These are phyloP conservation scores for Anas acuta DNA, from an alignment of 2,797 vertebrate genomes.

Conservation along the genomic window DNA sequence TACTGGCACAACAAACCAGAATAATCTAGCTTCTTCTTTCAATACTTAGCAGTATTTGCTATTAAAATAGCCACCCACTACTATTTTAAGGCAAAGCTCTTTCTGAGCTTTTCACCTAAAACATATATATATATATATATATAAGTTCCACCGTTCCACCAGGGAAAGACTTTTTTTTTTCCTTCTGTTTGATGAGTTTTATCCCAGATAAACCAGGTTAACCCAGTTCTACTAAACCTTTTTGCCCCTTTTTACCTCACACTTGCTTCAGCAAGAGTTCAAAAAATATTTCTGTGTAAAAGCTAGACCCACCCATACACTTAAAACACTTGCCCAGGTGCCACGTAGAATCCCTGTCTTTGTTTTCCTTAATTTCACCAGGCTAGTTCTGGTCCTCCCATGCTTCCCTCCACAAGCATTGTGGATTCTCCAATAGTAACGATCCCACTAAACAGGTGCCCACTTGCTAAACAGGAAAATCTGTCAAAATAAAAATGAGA, in stretches of 20 bases:
- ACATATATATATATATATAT: not conserved
- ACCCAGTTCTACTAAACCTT: not conserved
- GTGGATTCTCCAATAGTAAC: fast-evolving
- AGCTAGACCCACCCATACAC: not conserved
- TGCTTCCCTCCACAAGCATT: not conserved
- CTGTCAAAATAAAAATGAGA: not conserved
- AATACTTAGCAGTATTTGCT: not conserved
- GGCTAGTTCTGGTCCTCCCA: not conserved
- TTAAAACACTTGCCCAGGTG: not conserved
- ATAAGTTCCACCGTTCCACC: not conserved
- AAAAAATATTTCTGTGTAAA: not conserved
- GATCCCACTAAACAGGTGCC: not conserved
- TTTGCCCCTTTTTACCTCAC: not conserved
- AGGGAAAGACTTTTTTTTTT: not conserved
- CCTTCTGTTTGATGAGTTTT: not conserved
- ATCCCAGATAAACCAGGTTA: not conserved
- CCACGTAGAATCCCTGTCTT: not conserved
- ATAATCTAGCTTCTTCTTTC: not conserved
- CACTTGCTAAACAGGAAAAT: not conserved
- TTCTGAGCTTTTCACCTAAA: not conserved
- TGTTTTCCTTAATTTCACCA: not conserved
- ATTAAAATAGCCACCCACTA: too few species aligned
- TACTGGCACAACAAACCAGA: not conserved
- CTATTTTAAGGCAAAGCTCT: not conserved
- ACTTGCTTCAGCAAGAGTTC: not conserved